Evolutionary conservation across 2,797 vertebrate species (phyloP), one percentile per base, ranked within the genome.

Genomic region (Tadarida brasiliensis): DNA sequence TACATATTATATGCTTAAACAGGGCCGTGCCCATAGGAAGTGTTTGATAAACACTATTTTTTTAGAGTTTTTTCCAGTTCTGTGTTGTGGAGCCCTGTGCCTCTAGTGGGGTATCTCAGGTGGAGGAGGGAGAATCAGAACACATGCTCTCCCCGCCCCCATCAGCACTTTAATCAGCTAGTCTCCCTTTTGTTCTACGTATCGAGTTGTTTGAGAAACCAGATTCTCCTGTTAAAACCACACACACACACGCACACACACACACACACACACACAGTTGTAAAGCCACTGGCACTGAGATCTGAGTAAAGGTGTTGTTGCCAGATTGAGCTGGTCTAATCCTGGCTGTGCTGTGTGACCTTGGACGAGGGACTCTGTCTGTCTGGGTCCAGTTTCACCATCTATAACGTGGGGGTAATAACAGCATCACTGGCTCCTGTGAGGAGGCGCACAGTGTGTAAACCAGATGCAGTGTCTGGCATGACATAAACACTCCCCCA

Each of bases 321-420:
- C 16, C 47, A 59, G 44, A 11, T 3, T 3, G 49, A 9, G 54
- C 56, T 28, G 19, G 11, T 22, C 19, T 49, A 61, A 26, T 28
- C 59, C 39, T n/a, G 20, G 33, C 93, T 51, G 30, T 49, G 63
- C 86, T 90, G 49, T 61, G 89, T 94, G 82, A 67, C 11, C 30
- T 26, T 30, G 57, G 24, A 7, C 3, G 16, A 51, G 33, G 35
- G 14, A 6, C 35, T 59, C n/a, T 35, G 19, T 51, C 83, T 91
- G 47, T 73, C 87, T 87, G 93, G 28, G 28, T 10, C 56, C 65
- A 7, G 44, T 22, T 39, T 56, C 54, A 16, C 19, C 51, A 4
- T 70, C 59, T 73, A 1, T 76, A 51, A 71, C 67, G 16, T 63
- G 35, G 47, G 57, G 24, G 11, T 26, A 4, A 26, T 14, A 47